Percentiles rank a stretch among this genome's conserved stretches.
These are phyloP conservation scores for Nymphalis io DNA, from an alignment of 1,140 invertebrate genomes.

Conservation along the genomic window DNA sequence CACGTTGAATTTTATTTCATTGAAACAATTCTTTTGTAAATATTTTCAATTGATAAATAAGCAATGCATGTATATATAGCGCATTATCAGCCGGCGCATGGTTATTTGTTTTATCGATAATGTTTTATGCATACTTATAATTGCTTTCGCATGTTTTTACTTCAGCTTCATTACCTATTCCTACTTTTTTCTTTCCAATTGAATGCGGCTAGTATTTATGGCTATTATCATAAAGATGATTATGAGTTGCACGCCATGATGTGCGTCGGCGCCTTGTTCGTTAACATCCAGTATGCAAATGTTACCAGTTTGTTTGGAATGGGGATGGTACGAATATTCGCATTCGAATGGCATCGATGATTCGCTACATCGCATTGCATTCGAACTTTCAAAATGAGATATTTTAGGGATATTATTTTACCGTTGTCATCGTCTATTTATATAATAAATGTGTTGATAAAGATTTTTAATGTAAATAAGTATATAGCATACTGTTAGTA, in stretches of 20 bases:
- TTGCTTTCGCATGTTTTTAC: slow-evolving; percentile 35
- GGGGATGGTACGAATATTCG: too few relatives aligned
- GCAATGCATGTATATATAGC: too few relatives aligned
- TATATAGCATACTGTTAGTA: background rate
- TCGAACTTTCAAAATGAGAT: too few relatives aligned
- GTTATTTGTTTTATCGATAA: slow-evolving; percentile 25
- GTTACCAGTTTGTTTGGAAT: slow-evolving; percentile 41
- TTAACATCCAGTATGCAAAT: slow-evolving; percentile 54
- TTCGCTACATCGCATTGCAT: too few relatives aligned
- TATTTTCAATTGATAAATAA: background rate
- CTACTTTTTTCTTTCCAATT: slow-evolving; percentile 16
- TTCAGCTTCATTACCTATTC: slow-evolving; percentile 24
- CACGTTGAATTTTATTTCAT: too few relatives aligned
- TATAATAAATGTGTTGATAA: too few relatives aligned
- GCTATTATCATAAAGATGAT: slow-evolving; percentile 23
- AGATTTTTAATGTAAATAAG: background rate
- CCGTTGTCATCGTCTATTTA: too few relatives aligned
- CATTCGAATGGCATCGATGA: too few relatives aligned
- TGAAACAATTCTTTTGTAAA: background rate
- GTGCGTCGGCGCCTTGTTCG: slow-evolving; percentile 41
- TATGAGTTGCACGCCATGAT: slow-evolving; percentile 12
- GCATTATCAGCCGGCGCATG: slow-evolving; percentile 22
- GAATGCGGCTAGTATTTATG: slow-evolving; percentile 8
- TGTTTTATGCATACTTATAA: slow-evolving; percentile 30
- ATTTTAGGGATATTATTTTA: too few relatives aligned